Percentiles rank a stretch among this genome's conserved stretches.
Conservation (phyloP, 2,888 invertebrate genomes). For the Meiosimyza decipiens region DNA sequence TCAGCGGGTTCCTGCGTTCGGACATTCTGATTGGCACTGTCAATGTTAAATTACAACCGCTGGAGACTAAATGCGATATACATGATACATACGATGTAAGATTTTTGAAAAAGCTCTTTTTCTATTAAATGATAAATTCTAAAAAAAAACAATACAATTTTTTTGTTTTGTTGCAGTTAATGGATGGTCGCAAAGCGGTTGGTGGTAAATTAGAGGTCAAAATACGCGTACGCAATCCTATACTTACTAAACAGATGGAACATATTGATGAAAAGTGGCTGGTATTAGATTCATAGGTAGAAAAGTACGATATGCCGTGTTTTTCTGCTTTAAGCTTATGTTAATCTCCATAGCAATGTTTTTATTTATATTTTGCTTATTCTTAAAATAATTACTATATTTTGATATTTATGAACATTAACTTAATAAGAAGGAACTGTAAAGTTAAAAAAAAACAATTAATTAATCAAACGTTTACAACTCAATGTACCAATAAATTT, state of each 20-base stretch:
- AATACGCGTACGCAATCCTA: slow-evolving; percentile 86
- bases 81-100: slow-evolving; percentile 95
- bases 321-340: too few species aligned
- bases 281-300: slow-evolving; percentile 73
- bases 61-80: slow-evolving; percentile 88
- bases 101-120: slow-evolving; percentile 49
- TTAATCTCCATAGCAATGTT: too few species aligned
- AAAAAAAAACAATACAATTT: slow-evolving; percentile 11
- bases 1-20: slow-evolving; percentile 92
- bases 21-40: slow-evolving; percentile 87
- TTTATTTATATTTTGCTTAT: too few species aligned
- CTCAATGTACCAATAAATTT: slow-evolving; percentile 53
- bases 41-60: slow-evolving; percentile 85
- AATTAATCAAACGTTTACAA: slow-evolving; percentile 25
- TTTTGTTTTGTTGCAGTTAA: slow-evolving; percentile 72
- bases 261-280: slow-evolving; percentile 93
- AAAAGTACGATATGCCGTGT: slow-evolving; percentile 11
- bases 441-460: slow-evolving; percentile 20
- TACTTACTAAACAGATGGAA: slow-evolving; percentile 89
- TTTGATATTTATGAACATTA: too few species aligned
- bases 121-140: neutral
- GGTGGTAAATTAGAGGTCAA: slow-evolving; percentile 93
- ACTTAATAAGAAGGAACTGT: slow-evolving; percentile 19
- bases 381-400: too few species aligned
- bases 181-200: slow-evolving; percentile 88